A percentile compares a stretch with the other conserved stretches of the same genome.
phyloP scores from a whole-genome alignment of 2,888 invertebrate genomes.

The Marasmarcha lunaedactyla region DNA sequence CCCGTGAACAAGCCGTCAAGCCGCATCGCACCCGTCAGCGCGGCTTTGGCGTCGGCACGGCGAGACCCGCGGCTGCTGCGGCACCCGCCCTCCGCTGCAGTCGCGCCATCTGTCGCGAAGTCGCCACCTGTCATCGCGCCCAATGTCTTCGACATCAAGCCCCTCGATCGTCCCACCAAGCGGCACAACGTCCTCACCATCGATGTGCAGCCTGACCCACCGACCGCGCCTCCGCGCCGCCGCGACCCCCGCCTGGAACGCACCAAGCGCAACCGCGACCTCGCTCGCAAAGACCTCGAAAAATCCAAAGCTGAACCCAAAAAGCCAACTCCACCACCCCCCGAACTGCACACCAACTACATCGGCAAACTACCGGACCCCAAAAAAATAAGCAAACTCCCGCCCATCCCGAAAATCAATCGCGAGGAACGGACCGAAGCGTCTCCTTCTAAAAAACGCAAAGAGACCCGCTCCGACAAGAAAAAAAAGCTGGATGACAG shows the following conservation, averaged over 20 bases:
- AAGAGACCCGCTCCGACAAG: conserved; percentile 20
- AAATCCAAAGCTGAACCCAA: conserved; percentile 7
- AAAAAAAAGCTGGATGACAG: conserved; percentile 20
- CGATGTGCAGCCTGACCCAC: conserved; percentile 36
- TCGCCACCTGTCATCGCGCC: conserved; percentile 34
- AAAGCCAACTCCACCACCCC: conserved; percentile 7
- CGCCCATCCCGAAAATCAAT: conserved; percentile 51
- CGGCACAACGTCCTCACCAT: conserved; percentile 60
- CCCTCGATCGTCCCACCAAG: conserved; percentile 42
- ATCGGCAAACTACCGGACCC: conserved; percentile 24
- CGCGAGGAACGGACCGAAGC: conserved; percentile 22
- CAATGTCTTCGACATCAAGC: conserved; percentile 60
- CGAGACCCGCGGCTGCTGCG: conserved; percentile 35
- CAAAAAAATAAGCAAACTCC: conserved; percentile 43
- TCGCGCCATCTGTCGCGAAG: conserved; percentile 9
- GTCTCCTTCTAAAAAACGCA: conserved; percentile 24
- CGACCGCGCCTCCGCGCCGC: conserved; percentile 16
- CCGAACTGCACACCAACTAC: neutral
- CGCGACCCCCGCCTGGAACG: conserved; percentile 25
- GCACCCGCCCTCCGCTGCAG: conserved; percentile 11
- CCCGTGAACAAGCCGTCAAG: conserved; percentile 37
- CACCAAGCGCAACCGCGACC: conserved; percentile 12
- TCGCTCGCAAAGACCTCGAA: conserved; percentile 1
- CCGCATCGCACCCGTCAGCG: conserved; percentile 50
- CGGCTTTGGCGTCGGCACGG: conserved; percentile 35